Base-by-base conservation (phyloP, 2,888 invertebrate species). In the Drosophila hawaiiensis region DNA sequence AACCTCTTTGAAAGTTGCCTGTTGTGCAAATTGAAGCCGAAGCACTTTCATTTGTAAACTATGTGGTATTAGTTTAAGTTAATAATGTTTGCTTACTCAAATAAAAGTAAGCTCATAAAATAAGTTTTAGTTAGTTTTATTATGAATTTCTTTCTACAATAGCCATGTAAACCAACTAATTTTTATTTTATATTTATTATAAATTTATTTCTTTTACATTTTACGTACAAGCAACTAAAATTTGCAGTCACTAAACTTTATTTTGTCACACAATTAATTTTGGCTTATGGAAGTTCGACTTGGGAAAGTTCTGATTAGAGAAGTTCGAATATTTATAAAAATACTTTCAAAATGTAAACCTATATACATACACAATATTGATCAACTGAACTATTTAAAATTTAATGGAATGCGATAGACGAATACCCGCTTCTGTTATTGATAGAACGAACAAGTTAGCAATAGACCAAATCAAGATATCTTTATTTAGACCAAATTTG, bases 21-120 rank as follows among this genome's bases (percentile, higher is more conserved):
- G 69, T 58, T 60, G 37, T 52, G 58, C 53, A 43, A 60, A 39
- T 53, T 39, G 54, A 31, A 49, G 56, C 68, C 31, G 33, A 56
- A 67, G 33, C 49, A 22, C 47, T 54, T 54, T n/a, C n/a, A 31
- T 41, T 33, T 29, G 41, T n/a, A 56, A 43, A 7, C 33, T 25
- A 28, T 47, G 22, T 14, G 19, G 22, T 41, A n/a, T 31, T 31
- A 43, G 55, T 19, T 55, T 25, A 35, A 55, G 37, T 19, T 25
- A 55, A 37, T 14, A 35, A 54, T 25, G 4, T 47, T 47, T 25
- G 25, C 47, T 9, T 16, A 9, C 16, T 25, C 16, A 9, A 16
- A 25, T 16, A 14, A 22, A 7, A 47, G 12, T 14, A 22, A 22
- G 0, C 22, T 12, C 14, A 22, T 43, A 1, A 6, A 14, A 14